A percentile compares a stretch with the other conserved stretches of the same genome.
Conservation (phyloP, 1,140 invertebrate genomes). For the Drusus annulatus region DNA sequence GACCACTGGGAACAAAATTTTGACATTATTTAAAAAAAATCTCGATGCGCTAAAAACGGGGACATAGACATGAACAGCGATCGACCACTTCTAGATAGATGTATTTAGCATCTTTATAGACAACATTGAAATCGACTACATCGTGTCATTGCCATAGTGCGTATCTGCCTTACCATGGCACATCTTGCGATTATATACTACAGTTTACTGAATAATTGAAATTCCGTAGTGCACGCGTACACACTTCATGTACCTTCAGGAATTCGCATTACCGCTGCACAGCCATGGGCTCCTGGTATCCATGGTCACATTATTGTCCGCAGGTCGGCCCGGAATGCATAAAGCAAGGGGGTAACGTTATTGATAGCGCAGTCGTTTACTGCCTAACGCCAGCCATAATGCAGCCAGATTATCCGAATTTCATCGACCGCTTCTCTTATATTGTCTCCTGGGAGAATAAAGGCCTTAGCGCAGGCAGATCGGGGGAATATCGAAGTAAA, state of each 20-base stretch:
- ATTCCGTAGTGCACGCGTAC: background rate
- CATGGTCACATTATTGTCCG: conserved; percentile 32
- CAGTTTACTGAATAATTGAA: conserved; percentile 2
- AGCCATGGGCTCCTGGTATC: conserved; percentile 20
- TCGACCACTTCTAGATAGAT: too few species aligned
- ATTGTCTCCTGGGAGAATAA: background rate
- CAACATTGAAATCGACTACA: too few species aligned
- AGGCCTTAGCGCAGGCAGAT: background rate
- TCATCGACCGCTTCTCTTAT: conserved; percentile 2
- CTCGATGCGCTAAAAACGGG: too few species aligned
- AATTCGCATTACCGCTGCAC: conserved; percentile 17
- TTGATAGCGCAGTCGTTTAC: conserved; percentile 46
- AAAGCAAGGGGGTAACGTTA: conserved; percentile 35
- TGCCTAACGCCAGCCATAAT: conserved; percentile 11
- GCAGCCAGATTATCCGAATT: conserved; percentile 8
- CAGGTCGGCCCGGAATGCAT: conserved; percentile 9
- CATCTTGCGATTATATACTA: too few species aligned
- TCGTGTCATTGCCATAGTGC: too few species aligned
- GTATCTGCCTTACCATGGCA: too few species aligned
- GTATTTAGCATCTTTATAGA: too few species aligned
- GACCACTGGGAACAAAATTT: too few species aligned
- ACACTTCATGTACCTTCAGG: background rate
- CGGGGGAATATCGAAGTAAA: too few species aligned
- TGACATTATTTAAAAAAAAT: too few species aligned
- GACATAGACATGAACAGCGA: too few species aligned